Conservation (phyloP, 2,797 vertebrate genomes). For the Acipenser transmontanus region DNA sequence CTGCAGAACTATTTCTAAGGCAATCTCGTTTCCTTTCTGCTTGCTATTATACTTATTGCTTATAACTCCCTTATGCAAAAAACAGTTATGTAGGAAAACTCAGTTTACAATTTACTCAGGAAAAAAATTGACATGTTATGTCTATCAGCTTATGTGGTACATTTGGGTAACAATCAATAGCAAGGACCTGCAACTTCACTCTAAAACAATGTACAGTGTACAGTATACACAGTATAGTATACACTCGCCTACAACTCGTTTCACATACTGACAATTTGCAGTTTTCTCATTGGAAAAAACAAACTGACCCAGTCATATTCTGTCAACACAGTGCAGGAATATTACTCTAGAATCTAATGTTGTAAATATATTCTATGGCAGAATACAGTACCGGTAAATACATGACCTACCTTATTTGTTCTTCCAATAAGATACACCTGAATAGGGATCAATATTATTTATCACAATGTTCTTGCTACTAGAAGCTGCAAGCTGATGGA, state of each 20-base stretch:
- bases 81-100: slow-evolving; percentile 45
- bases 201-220: slow-evolving; percentile 54
- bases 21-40: slow-evolving; percentile 52
- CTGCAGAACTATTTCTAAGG: slow-evolving; percentile 42
- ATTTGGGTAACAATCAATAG: slow-evolving; percentile 58
- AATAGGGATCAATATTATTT: too few relatives aligned
- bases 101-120: slow-evolving; percentile 43
- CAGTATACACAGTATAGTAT: slow-evolving; percentile 45
- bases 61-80: slow-evolving; percentile 28
- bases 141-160: slow-evolving; percentile 56
- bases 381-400: background rate
- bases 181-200: slow-evolving; percentile 46
- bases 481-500: too few relatives aligned
- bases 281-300: slow-evolving; percentile 33
- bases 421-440: too few relatives aligned
- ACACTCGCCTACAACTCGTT: slow-evolving; percentile 42
- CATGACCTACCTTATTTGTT: background rate
- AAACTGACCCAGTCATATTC: background rate
- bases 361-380: too few relatives aligned
- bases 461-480: too few relatives aligned
- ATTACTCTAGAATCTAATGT: too few relatives aligned
- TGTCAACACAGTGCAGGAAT: too few relatives aligned
- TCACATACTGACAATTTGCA: slow-evolving; percentile 31
- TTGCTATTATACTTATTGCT: slow-evolving; percentile 36
- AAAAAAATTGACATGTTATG: slow-evolving; percentile 69